Percentiles rank a stretch among this genome's conserved stretches.
These are phyloP conservation scores for Thysanoteuthis rhombus DNA, from an alignment of 2,888 invertebrate genomes.

Conservation along the genomic window DNA sequence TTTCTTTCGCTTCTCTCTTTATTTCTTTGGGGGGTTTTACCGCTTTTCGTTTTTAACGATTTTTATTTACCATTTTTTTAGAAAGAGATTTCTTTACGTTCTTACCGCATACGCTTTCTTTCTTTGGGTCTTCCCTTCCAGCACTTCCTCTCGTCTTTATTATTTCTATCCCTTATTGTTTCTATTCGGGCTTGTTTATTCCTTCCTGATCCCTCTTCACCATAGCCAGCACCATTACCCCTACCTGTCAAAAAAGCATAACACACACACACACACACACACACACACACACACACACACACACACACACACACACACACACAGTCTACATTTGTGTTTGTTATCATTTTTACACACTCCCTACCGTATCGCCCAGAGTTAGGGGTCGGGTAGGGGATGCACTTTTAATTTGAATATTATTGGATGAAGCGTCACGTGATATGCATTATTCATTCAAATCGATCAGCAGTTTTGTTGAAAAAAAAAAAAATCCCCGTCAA, in stretches of 20 bases:
- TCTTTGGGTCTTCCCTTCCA: neutral
- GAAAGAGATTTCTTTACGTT: neutral
- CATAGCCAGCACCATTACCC: no score
- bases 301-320: no score
- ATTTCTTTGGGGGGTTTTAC: no score
- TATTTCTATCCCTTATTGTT: neutral
- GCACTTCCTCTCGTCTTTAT: neutral
- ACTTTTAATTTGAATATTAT: neutral
- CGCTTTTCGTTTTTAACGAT: neutral
- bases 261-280: no score
- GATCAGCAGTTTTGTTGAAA: neutral
- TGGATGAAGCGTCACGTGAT: constrained; percentile 12
- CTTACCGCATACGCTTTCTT: neutral
- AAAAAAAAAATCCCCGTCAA: neutral
- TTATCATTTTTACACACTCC: neutral
- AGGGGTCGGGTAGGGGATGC: neutral
- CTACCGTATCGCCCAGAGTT: neutral
- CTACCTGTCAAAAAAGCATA: no score
- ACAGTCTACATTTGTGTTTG: no score
- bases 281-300: no score
- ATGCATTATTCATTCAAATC: neutral
- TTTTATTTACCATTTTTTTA: neutral
- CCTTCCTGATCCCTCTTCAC: neutral
- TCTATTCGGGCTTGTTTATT: neutral
- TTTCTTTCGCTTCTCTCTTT: neutral